These are phyloP conservation scores for Esox masquinongy DNA, from an alignment of 2,797 vertebrate genomes.

Conservation along the genomic window DNA sequence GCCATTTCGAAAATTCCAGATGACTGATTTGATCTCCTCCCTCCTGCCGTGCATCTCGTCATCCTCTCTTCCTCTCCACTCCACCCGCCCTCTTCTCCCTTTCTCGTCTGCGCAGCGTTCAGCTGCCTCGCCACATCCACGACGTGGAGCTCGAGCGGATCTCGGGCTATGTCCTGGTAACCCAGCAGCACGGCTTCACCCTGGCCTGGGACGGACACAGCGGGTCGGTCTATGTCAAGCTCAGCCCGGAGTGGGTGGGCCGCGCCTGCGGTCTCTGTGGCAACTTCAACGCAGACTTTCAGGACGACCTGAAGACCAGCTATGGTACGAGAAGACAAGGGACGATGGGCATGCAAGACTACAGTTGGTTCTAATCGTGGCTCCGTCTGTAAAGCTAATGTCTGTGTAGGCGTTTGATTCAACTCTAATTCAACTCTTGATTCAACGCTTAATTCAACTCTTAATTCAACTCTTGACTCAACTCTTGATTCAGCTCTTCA, in stretches of 20 bases:
- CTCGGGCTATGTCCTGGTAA: conserved; percentile 88
- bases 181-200: conserved; percentile 84
- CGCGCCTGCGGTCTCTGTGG: conserved; percentile 90
- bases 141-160: conserved; percentile 84
- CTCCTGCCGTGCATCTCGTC: neutral
- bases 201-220: conserved; percentile 88
- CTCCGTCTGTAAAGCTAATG: too few relatives aligned
- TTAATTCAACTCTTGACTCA: neutral
- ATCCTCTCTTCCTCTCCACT: neutral
- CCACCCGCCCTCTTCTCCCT: neutral
- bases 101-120: conserved; percentile 70
- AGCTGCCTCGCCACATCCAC: conserved; percentile 80
- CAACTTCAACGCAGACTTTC: conserved; percentile 90
- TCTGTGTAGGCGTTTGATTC: neutral
- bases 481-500: neutral
- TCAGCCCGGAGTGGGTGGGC: conserved; percentile 89
- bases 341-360: neutral
- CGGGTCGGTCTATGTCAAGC: conserved; percentile 91
- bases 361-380: too few relatives aligned
- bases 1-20: neutral
- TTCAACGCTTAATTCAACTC: too few relatives aligned
- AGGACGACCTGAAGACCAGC: conserved; percentile 92
- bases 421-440: neutral
- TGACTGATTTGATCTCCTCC: neutral
- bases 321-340: conserved; percentile 73